These are phyloP conservation scores for Lamellibrachia columna DNA, from an alignment of 2,888 invertebrate species.

Conservation along the genomic window DNA sequence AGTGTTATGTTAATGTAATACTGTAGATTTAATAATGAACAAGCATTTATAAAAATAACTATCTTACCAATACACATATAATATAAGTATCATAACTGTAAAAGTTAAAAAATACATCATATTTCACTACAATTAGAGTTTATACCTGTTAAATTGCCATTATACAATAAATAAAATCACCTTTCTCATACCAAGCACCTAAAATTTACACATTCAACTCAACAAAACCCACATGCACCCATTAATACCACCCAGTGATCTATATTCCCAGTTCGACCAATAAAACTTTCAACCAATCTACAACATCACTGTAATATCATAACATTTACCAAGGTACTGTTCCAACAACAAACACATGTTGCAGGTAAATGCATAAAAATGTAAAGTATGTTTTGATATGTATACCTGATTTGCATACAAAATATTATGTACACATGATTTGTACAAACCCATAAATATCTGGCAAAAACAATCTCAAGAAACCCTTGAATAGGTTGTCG, in stretches of 20 bases:
- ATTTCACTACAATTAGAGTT: not conserved
- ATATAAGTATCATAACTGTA: not conserved
- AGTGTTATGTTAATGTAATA: not conserved
- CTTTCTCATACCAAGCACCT: not conserved
- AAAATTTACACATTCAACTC: not conserved
- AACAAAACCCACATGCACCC: not conserved
- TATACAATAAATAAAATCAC: not conserved
- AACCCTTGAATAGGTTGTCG: not conserved
- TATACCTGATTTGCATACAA: not conserved
- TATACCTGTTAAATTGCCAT: not conserved
- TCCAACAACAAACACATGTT: not conserved
- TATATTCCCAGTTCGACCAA: not conserved
- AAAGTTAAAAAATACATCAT: not conserved
- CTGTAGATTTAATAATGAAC: not conserved
- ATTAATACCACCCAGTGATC: not conserved
- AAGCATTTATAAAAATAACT: not conserved
- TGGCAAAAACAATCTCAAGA: not conserved
- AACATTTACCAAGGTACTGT: not conserved
- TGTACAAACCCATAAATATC: not conserved
- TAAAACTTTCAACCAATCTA: not conserved
- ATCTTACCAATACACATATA: not conserved
- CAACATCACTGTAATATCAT: not conserved
- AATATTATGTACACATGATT: not conserved
- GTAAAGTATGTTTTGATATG: not conserved
- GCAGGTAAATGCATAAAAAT: not conserved